A percentile compares a stretch with the other conserved stretches of the same genome.
Evolutionary conservation across 2,888 invertebrate genomes (phyloP).

Genomic region (Clusia tigrina): DNA sequence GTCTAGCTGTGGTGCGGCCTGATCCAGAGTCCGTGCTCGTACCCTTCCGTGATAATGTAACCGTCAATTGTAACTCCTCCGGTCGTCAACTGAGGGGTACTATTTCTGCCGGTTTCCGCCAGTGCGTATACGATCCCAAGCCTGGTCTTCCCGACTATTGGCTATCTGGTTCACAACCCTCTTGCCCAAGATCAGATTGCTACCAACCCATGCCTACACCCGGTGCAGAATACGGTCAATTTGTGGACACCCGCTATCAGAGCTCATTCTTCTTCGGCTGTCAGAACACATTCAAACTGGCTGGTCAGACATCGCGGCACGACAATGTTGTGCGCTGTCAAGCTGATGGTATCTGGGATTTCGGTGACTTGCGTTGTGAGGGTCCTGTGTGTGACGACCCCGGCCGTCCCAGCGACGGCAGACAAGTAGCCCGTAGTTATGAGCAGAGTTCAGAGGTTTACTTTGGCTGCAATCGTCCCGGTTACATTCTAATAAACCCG

Average conservation of each 20-base stretch:
- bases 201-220: slow-evolving; percentile 91
- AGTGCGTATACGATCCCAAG: slow-evolving; percentile 95
- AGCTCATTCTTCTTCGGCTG: slow-evolving; percentile 96
- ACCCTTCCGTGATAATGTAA: slow-evolving; percentile 90
- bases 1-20: slow-evolving; percentile 77
- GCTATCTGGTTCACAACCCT: slow-evolving; percentile 85
- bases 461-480: slow-evolving; percentile 89
- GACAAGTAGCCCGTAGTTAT: slow-evolving; percentile 83
- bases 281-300: slow-evolving; percentile 92
- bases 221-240: slow-evolving; percentile 92
- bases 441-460: slow-evolving; percentile 90
- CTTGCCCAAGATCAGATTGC: slow-evolving; percentile 89
- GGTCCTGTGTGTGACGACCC: slow-evolving; percentile 97
- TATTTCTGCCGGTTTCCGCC: slow-evolving; percentile 84
- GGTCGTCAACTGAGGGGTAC: slow-evolving; percentile 84
- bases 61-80: slow-evolving; percentile 79
- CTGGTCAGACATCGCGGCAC: slow-evolving; percentile 89
- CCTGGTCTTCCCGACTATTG: slow-evolving; percentile 89
- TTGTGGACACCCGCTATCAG: slow-evolving; percentile 87
- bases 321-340: slow-evolving; percentile 93
- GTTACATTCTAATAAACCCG: slow-evolving; percentile 91
- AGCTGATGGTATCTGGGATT: slow-evolving; percentile 95
- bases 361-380: slow-evolving; percentile 91
- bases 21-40: slow-evolving; percentile 85
- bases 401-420: slow-evolving; percentile 90